Evolutionary conservation across 2,888 invertebrate genomes (phyloP).

Genomic region (Rhogogaster chlorosoma): DNA sequence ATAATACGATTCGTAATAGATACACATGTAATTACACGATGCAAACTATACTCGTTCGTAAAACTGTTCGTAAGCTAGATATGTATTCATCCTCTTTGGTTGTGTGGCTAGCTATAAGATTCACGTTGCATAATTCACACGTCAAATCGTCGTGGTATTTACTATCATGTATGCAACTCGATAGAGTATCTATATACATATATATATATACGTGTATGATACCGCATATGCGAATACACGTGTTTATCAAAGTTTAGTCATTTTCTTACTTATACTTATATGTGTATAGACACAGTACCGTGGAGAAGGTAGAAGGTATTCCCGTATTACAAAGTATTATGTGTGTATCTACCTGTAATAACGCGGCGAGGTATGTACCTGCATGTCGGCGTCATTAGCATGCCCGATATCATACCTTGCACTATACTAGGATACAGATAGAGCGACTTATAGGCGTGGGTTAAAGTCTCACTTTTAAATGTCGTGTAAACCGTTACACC

Average conservation of each 20-base stretch:
- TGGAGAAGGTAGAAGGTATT: background rate
- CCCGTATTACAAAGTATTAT: background rate
- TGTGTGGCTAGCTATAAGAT: background rate
- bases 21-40: constrained; percentile 10
- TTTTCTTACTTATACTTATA: background rate
- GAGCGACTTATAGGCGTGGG: constrained; percentile 24
- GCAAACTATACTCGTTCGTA: constrained; percentile 31
- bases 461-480: constrained; percentile 26
- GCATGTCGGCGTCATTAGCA: constrained; percentile 37
- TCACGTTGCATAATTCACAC: constrained; percentile 33
- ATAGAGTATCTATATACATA: too few species aligned
- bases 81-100: background rate
- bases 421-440: constrained; percentile 4
- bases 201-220: background rate
- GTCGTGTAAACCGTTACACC: background rate
- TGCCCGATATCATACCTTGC: constrained; percentile 19
- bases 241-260: constrained; percentile 30
- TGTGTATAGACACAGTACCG: background rate
- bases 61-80: background rate
- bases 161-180: background rate
- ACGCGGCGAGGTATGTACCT: background rate
- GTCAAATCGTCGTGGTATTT: background rate
- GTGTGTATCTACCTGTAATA: constrained; percentile 9
- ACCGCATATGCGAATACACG: background rate
- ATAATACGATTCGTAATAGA: constrained; percentile 1